Percentiles rank a stretch among this genome's conserved stretches.
These are phyloP conservation scores for Physocephala rufipes DNA, from an alignment of 2,888 invertebrate species.

Conservation along the genomic window DNA sequence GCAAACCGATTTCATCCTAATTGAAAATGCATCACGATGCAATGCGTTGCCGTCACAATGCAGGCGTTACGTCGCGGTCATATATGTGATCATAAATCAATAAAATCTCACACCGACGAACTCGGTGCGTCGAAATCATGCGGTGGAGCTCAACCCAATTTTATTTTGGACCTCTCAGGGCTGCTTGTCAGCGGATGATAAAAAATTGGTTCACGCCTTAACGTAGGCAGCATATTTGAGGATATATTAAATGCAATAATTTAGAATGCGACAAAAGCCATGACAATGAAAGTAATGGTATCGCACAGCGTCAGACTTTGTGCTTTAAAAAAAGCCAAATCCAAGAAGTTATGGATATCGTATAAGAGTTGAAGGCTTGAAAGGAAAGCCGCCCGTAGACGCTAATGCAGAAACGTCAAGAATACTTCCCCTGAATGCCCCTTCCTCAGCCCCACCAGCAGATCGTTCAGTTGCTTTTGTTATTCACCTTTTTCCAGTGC, in stretches of 20 bases:
- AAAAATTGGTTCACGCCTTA: conserved; percentile 36
- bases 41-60: neutral
- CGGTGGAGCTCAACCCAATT: neutral
- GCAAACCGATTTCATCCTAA: neutral
- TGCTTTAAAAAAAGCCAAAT: conserved; percentile 13
- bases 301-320: neutral
- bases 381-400: conserved; percentile 28
- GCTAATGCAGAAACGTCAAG: conserved; percentile 36
- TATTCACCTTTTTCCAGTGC: neutral
- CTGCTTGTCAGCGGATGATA: conserved; percentile 21
- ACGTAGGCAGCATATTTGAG: conserved; percentile 18
- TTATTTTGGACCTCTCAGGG: neutral
- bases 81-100: conserved; percentile 26
- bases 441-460: too few relatives aligned
- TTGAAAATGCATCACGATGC: neutral
- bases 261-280: conserved; percentile 30
- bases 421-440: neutral
- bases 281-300: conserved; percentile 33
- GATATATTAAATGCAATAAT: conserved; percentile 32
- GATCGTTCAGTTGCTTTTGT: too few relatives aligned
- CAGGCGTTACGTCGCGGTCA: conserved; percentile 3
- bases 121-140: neutral
- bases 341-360: conserved; percentile 28
- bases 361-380: conserved; percentile 10
- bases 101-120: conserved; percentile 16